phyloP scores from a whole-genome alignment of 1,140 invertebrate genomes.

The Tetranychus urticae region DNA sequence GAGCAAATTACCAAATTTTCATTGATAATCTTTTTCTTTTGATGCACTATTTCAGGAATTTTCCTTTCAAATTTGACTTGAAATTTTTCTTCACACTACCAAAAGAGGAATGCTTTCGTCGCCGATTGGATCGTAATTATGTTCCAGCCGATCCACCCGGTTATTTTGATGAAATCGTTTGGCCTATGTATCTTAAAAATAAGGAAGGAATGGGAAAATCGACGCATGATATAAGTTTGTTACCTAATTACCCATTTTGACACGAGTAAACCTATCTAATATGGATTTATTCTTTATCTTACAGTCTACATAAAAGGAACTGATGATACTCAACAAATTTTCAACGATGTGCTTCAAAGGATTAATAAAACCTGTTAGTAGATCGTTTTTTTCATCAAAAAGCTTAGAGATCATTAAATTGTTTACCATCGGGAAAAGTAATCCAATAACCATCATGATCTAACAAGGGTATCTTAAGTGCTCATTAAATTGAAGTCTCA shows the following conservation, averaged over 20 bases:
- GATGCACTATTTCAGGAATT: background rate
- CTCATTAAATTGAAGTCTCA: no score
- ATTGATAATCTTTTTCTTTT: background rate
- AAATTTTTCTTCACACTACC: background rate
- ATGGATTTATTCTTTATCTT: no score
- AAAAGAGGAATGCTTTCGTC: slow-evolving; percentile 6
- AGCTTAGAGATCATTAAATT: no score
- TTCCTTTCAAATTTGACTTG: background rate
- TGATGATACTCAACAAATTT: no score
- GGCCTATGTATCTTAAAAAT: slow-evolving; percentile 20
- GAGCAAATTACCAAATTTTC: background rate
- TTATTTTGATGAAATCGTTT: slow-evolving; percentile 21
- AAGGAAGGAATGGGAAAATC: slow-evolving; percentile 8
- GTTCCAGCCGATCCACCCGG: slow-evolving; percentile 18
- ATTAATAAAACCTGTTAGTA: no score
- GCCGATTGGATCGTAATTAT: slow-evolving; percentile 16
- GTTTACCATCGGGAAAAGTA: no score
- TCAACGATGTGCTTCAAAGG: no score
- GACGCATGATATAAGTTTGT: background rate
- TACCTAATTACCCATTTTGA: background rate
- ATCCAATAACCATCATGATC: no score
- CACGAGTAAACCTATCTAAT: no score
- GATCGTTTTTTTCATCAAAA: no score
- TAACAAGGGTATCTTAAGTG: no score
- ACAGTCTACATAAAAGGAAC: no score